A percentile compares a stretch with the other conserved stretches of the same genome.
Conservation (phyloP, 2,113 vertebrate species). For the Solea solea region DNA sequence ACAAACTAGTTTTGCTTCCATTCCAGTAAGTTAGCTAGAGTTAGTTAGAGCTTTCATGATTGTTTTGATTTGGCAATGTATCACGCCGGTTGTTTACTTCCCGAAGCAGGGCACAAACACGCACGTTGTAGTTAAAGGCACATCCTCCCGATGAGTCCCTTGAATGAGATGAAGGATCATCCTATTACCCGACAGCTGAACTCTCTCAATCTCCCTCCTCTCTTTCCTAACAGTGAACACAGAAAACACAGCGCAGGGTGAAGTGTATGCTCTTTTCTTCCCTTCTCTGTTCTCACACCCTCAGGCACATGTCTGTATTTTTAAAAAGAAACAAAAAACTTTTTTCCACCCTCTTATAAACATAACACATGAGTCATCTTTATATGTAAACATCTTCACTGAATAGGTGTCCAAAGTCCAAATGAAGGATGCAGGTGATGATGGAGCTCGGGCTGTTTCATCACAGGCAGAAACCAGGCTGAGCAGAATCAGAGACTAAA, state of each 20-base stretch:
- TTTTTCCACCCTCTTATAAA: neutral
- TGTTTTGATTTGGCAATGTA: neutral
- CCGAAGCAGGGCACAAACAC: neutral
- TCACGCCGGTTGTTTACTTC: neutral
- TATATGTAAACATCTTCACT: neutral
- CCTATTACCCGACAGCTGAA: slow-evolving; percentile 13
- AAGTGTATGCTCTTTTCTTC: neutral
- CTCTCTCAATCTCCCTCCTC: neutral
- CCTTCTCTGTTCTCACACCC: neutral
- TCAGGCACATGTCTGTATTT: neutral
- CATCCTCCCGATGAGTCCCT: neutral
- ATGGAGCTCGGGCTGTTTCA: no score
- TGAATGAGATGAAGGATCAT: neutral
- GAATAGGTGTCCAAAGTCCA: no score
- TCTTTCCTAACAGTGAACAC: neutral
- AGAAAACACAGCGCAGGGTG: neutral
- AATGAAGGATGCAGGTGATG: no score
- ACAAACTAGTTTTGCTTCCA: slow-evolving; percentile 26
- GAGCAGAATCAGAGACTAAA: no score
- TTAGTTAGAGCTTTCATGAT: neutral
- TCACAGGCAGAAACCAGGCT: no score
- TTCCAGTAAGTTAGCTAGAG: neutral
- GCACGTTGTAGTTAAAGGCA: neutral
- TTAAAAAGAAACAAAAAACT: neutral
- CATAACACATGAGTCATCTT: neutral